Evolutionary conservation across 92 coral and sea anemone species (phyloP).

Genomic region (Porites rus): DNA sequence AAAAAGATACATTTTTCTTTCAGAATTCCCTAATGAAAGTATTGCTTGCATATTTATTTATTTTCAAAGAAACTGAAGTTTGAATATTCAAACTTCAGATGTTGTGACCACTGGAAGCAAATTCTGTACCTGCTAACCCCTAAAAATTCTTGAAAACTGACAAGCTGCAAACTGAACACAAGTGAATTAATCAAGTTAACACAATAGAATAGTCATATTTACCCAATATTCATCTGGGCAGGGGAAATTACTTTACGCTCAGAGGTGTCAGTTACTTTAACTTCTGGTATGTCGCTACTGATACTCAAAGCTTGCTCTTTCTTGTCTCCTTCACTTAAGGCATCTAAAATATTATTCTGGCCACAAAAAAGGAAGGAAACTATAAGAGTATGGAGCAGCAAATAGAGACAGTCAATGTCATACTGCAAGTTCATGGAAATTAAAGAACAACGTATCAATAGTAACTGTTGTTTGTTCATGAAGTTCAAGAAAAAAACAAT

Average conservation of each 20-base stretch:
- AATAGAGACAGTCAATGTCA: too few relatives aligned
- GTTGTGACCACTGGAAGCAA: background rate
- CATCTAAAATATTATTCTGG: background rate
- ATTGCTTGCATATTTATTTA: too few relatives aligned
- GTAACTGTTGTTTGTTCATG: too few relatives aligned
- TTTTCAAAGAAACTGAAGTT: background rate
- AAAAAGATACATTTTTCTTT: background rate
- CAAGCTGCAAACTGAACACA: background rate
- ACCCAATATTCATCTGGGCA: conserved; percentile 23
- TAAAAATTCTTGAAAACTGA: too few relatives aligned
- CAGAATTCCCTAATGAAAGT: too few relatives aligned
- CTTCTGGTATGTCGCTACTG: background rate
- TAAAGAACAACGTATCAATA: too few relatives aligned
- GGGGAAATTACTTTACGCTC: conserved; percentile 16
- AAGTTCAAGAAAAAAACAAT: too few relatives aligned
- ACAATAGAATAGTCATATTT: background rate
- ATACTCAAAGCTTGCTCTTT: conserved; percentile 5
- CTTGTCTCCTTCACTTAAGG: background rate
- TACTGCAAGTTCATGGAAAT: too few relatives aligned
- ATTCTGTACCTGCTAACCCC: background rate
- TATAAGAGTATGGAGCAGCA: too few relatives aligned
- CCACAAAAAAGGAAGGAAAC: too few relatives aligned
- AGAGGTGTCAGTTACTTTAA: conserved; percentile 41
- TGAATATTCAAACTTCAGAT: background rate
- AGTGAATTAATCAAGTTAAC: background rate